phyloP scores from a whole-genome alignment of 2,888 invertebrate species.

The Polylopha cassiicola region DNA sequence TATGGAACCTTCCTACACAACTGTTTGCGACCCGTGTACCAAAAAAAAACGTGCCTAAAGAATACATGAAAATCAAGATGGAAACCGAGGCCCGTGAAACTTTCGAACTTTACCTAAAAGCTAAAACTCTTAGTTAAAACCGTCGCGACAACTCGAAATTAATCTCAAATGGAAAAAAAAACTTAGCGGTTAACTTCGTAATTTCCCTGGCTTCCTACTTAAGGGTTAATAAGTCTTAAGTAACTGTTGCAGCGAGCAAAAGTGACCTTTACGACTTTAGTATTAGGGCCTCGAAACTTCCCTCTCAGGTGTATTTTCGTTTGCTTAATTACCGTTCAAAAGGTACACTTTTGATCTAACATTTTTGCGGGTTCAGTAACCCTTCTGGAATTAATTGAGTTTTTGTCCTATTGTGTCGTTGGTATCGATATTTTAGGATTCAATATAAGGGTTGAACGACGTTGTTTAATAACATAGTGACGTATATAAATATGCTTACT shows the following conservation, averaged over 20 bases:
- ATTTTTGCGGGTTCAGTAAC: slow-evolving; percentile 45
- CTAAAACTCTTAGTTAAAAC: slow-evolving; percentile 11
- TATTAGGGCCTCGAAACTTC: background rate
- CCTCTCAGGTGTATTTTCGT: slow-evolving; percentile 17
- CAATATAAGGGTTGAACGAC: slow-evolving; percentile 31
- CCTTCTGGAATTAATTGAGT: slow-evolving; percentile 51
- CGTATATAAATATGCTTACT: no score
- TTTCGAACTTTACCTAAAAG: slow-evolving; percentile 2
- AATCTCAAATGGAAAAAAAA: slow-evolving; percentile 26
- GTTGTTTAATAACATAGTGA: slow-evolving; percentile 20
- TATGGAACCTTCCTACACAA: background rate
- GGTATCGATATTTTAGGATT: slow-evolving; percentile 37
- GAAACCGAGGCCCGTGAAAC: slow-evolving; percentile 12
- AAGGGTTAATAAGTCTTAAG: slow-evolving; percentile 5
- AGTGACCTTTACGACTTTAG: background rate
- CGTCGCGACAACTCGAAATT: slow-evolving; percentile 23
- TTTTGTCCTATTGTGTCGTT: slow-evolving; percentile 36
- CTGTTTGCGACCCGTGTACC: background rate
- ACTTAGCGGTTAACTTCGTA: slow-evolving; percentile 22
- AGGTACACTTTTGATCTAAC: slow-evolving; percentile 37
- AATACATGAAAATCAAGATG: slow-evolving; percentile 1
- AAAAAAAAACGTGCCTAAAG: slow-evolving; percentile 4
- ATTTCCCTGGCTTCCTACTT: slow-evolving; percentile 5
- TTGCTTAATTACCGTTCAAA: slow-evolving; percentile 34
- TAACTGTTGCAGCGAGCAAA: background rate